phyloP scores from a whole-genome alignment of 2,113 vertebrate species.

The Hyperopisus bebe region DNA sequence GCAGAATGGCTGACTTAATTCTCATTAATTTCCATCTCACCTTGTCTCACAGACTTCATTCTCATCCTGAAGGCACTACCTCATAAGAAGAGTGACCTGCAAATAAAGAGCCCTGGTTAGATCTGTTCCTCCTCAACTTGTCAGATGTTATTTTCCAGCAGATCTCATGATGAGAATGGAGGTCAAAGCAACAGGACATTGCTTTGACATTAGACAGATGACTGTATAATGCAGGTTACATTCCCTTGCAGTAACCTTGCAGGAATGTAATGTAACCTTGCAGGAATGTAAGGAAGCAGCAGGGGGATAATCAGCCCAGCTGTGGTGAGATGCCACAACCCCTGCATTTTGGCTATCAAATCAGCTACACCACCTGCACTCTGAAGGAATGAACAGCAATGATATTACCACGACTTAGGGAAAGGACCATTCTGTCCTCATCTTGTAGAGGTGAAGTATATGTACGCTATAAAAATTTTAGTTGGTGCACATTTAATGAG shows the following conservation, averaged over 20 bases:
- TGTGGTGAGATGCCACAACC: background rate
- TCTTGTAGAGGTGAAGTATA: background rate
- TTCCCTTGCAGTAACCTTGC: conserved; percentile 3
- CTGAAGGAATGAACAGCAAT: background rate
- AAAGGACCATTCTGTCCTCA: conserved; percentile 20
- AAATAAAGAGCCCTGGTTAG: conserved; percentile 13
- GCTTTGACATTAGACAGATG: conserved; percentile 15
- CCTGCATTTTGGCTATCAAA: background rate
- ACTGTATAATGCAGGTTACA: background rate
- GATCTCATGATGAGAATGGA: background rate
- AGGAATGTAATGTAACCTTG: conserved; percentile 14
- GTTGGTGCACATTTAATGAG: background rate
- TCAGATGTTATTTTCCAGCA: conserved; percentile 8
- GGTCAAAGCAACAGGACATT: conserved; percentile 14
- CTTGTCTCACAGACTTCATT: background rate
- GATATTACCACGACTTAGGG: conserved; percentile 24
- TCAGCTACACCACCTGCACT: background rate
- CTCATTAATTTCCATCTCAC: conserved; percentile 3
- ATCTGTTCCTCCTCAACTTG: background rate
- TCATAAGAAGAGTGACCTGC: background rate
- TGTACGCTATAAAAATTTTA: background rate
- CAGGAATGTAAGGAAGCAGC: background rate
- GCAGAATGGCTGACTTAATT: conserved; percentile 7
- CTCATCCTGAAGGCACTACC: background rate
- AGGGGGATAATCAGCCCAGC: background rate